A percentile compares a stretch with the other conserved stretches of the same genome.
Conservation (phyloP, 2,888 invertebrate genomes). For the Cactoblastis cactorum region DNA sequence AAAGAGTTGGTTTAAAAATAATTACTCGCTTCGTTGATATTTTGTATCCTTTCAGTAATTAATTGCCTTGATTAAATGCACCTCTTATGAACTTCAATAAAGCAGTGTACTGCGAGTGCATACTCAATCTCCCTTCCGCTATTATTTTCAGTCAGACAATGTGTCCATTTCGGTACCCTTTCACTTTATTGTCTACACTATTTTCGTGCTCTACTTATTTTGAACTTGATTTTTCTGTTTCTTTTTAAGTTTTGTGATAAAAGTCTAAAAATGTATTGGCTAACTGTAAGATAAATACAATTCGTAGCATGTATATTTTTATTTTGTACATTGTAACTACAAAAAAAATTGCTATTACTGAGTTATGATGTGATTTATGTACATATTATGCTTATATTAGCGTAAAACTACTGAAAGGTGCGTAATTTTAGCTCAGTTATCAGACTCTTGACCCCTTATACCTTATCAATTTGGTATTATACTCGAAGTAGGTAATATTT, state of each 20-base stretch:
- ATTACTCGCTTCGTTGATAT: conserved; percentile 9
- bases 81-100: background rate
- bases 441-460: conserved; percentile 11
- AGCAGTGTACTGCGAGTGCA: background rate
- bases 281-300: background rate
- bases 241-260: background rate
- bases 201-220: conserved; percentile 76
- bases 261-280: background rate
- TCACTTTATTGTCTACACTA: conserved; percentile 74
- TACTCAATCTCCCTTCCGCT: conserved; percentile 14
- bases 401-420: too few relatives aligned
- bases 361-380: too few relatives aligned
- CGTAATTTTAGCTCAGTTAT: background rate
- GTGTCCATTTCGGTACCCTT: conserved; percentile 61
- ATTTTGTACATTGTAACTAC: background rate
- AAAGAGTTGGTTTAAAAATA: conserved; percentile 10
- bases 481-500: conserved; percentile 2
- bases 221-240: conserved; percentile 35
- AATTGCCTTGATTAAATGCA: background rate
- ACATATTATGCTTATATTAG: too few relatives aligned
- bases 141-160: conserved; percentile 30
- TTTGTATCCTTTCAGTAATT: background rate
- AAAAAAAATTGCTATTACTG: background rate
- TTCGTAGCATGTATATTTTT: background rate
- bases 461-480: conserved; percentile 3